Conservation (phyloP, 1,140 invertebrate species). For the Chrysomallon squamiferum region DNA sequence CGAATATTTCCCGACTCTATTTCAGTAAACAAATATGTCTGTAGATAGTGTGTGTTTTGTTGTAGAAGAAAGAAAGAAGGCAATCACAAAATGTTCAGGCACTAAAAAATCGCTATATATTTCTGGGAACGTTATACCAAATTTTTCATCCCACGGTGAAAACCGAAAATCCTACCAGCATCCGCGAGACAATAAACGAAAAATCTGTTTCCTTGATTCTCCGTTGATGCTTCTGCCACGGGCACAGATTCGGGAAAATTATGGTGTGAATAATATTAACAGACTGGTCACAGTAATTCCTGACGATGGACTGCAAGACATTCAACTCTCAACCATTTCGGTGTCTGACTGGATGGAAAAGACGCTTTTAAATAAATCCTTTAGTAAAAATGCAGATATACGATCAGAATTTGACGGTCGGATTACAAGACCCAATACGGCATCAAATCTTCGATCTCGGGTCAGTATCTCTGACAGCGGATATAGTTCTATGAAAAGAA, state of each 20-base stretch:
- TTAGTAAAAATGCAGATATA: too few relatives aligned
- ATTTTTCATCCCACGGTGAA: background rate
- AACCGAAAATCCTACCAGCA: background rate
- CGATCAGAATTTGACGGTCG: too few relatives aligned
- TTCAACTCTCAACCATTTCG: background rate
- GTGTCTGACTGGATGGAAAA: background rate
- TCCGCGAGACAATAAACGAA: background rate
- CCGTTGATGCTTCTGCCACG: conserved; percentile 2
- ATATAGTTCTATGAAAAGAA: background rate
- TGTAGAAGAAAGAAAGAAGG: too few relatives aligned
- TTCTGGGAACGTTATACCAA: too few relatives aligned
- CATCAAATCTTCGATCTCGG: too few relatives aligned
- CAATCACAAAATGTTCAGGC: too few relatives aligned
- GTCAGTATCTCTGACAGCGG: background rate
- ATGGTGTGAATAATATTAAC: background rate
- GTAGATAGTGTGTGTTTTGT: too few relatives aligned
- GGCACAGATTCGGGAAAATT: background rate
- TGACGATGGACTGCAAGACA: background rate
- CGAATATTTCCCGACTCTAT: too few relatives aligned
- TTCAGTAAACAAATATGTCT: too few relatives aligned
- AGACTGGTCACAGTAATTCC: background rate
- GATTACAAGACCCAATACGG: too few relatives aligned
- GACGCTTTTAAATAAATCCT: too few relatives aligned
- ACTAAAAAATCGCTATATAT: too few relatives aligned
- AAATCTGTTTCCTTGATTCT: background rate